Evolutionary conservation across 2,797 vertebrate species (phyloP).

Genomic region (Lutjanus argentimaculatus): DNA sequence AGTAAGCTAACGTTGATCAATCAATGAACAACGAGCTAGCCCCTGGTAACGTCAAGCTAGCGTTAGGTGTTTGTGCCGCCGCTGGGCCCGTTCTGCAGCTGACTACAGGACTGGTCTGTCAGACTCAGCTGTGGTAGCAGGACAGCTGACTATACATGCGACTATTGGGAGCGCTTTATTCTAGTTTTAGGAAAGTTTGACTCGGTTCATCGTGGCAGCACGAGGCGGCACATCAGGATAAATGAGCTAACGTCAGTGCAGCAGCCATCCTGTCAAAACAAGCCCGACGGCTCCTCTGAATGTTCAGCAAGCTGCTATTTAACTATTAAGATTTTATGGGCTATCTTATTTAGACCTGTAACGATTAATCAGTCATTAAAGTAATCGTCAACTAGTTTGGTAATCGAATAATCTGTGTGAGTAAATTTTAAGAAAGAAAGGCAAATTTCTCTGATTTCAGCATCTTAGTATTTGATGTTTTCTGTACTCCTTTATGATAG

Average conservation of each 20-base stretch:
- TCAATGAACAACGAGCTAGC: conserved; percentile 77
- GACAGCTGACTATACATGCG: not conserved
- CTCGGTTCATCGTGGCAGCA: not conserved
- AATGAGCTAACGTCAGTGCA: conserved; percentile 20
- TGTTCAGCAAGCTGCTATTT: not conserved
- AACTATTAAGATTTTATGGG: not conserved
- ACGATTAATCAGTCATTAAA: too few species aligned
- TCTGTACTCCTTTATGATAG: too few species aligned
- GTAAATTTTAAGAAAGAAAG: too few species aligned
- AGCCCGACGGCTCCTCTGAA: conserved; percentile 31
- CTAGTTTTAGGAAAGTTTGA: not conserved
- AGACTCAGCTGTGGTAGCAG: not conserved
- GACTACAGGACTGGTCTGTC: conserved; percentile 24
- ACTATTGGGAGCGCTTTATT: not conserved
- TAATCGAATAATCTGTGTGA: too few species aligned
- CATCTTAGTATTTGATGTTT: too few species aligned
- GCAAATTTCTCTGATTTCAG: too few species aligned
- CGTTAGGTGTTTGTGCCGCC: conserved; percentile 29
- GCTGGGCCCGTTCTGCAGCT: conserved; percentile 51
- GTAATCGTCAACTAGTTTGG: too few species aligned
- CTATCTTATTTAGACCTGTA: not conserved
- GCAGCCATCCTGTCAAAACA: conserved; percentile 69
- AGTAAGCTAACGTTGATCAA: conserved; percentile 54
- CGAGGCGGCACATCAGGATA: not conserved
- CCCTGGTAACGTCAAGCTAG: conserved; percentile 51